Evolutionary conservation across 2,113 vertebrate genomes (phyloP).

Genomic region (Sphaerodactylus townsendi): DNA sequence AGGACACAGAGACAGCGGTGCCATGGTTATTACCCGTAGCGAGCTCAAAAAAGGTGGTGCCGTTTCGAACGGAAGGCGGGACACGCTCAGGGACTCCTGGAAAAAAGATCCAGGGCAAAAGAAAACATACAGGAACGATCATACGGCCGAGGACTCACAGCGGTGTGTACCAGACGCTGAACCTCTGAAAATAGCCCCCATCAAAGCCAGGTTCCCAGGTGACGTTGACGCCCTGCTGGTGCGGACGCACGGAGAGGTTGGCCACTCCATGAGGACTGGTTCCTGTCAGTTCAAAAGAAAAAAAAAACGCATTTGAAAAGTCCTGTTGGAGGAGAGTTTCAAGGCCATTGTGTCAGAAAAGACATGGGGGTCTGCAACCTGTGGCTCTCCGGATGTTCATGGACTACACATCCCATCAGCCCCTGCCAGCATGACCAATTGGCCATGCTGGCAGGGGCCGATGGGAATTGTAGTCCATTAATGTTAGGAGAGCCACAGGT

Average conservation of each 20-base stretch:
- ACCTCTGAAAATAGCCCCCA: slow-evolving; percentile 92
- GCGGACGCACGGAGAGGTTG: slow-evolving; percentile 78
- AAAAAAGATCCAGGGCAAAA: neutral
- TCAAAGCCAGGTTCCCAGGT: slow-evolving; percentile 94
- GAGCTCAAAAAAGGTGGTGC: neutral
- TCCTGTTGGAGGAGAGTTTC: too few species aligned
- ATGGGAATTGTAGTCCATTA: too few species aligned
- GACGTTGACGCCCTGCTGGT: slow-evolving; percentile 84
- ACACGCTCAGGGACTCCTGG: neutral
- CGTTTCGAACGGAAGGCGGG: neutral
- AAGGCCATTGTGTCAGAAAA: too few species aligned
- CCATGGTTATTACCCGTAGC: neutral
- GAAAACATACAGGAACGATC: too few species aligned
- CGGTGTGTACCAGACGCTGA: slow-evolving; percentile 90
- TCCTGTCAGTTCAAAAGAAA: slow-evolving; percentile 68
- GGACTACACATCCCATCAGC: too few species aligned
- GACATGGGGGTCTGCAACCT: too few species aligned
- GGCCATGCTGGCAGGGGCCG: too few species aligned
- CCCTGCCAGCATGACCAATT: too few species aligned
- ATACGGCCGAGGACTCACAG: slow-evolving; percentile 66
- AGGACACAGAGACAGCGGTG: neutral
- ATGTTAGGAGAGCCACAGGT: too few species aligned
- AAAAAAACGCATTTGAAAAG: too few species aligned
- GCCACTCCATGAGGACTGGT: slow-evolving; percentile 90
- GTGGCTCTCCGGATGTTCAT: too few species aligned